phyloP scores from a whole-genome alignment of 2,113 vertebrate species.

The Kryptolebias marmoratus region DNA sequence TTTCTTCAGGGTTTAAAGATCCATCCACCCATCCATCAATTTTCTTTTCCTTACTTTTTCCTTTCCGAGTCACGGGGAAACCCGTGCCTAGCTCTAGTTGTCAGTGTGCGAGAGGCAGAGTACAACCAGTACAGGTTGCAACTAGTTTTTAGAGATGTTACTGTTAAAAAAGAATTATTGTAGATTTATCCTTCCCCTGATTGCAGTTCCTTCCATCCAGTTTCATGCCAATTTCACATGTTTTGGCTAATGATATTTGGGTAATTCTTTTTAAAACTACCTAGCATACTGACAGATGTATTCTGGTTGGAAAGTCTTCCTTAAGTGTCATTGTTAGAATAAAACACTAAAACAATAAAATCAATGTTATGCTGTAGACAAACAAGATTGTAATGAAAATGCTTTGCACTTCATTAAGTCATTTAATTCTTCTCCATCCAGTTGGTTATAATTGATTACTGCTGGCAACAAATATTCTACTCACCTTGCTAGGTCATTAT shows the following conservation, averaged over 20 bases:
- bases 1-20: background rate
- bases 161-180: too few species aligned
- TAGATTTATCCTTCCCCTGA: background rate
- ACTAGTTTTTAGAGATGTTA: background rate
- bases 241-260: background rate
- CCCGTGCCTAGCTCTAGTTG: too few species aligned
- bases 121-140: background rate
- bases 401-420: background rate
- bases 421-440: background rate
- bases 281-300: background rate
- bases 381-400: conserved; percentile 11
- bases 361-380: conserved; percentile 8
- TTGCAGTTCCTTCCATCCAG: background rate
- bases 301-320: background rate
- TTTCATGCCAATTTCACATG: conserved; percentile 1
- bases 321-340: conserved; percentile 18
- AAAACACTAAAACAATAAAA: background rate
- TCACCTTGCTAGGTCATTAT: conserved; percentile 52
- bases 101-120: background rate
- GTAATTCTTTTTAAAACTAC: background rate
- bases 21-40: background rate
- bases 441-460: conserved; percentile 55
- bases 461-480: conserved; percentile 16
- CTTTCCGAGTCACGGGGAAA: too few species aligned
- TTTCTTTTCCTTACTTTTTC: too few species aligned